Conservation (phyloP, 2,797 vertebrate species). For the Catamblyrhynchus diadema region DNA sequence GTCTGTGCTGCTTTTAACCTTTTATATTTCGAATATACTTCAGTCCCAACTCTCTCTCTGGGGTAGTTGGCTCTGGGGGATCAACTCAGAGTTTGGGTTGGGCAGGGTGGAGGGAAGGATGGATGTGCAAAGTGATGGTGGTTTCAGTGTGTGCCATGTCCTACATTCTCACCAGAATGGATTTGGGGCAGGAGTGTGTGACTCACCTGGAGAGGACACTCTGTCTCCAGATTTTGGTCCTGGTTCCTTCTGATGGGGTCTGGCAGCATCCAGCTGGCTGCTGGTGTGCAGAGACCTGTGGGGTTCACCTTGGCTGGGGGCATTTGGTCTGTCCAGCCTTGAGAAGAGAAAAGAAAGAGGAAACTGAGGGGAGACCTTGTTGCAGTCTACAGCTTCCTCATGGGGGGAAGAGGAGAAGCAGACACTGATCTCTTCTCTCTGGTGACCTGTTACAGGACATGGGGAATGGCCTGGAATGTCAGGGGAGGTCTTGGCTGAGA, state of each 20-base stretch:
- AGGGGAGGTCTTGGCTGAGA: background rate
- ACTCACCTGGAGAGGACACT: background rate
- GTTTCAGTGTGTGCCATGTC: background rate
- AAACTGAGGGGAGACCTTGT: background rate
- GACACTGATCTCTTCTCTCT: background rate
- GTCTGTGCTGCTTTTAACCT: background rate
- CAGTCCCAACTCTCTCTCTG: rapidly evolving
- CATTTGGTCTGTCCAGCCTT: background rate
- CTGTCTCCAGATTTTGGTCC: background rate
- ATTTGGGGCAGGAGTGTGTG: background rate
- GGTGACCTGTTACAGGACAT: background rate
- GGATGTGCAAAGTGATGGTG: background rate
- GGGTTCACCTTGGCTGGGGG: rapidly evolving
- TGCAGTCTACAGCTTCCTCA: background rate
- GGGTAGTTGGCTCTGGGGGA: rapidly evolving
- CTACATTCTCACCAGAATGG: rapidly evolving
- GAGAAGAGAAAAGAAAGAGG: background rate
- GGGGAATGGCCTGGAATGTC: background rate
- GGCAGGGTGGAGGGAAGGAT: background rate
- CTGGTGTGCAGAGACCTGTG: background rate
- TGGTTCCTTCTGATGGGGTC: background rate
- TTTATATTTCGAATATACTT: background rate
- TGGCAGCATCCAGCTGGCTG: background rate
- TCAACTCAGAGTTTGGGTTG: background rate
- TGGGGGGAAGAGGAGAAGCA: background rate